These are phyloP conservation scores for Neosalanx taihuensis DNA, from an alignment of 2,797 vertebrate species.

Conservation along the genomic window DNA sequence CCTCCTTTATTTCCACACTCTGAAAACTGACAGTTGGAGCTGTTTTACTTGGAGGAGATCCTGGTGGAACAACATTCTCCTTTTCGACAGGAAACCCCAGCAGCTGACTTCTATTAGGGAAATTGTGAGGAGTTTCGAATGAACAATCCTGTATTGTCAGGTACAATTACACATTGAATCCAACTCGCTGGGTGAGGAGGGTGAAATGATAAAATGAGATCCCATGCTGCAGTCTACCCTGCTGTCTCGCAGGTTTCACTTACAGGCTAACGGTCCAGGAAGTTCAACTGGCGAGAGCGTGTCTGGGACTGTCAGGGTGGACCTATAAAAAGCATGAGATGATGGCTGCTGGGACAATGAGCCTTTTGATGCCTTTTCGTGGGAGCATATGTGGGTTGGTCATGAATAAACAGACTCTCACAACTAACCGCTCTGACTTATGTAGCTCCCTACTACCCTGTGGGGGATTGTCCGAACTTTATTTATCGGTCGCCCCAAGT, in stretches of 20 bases:
- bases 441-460: constrained; percentile 14
- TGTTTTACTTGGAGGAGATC: constrained; percentile 62
- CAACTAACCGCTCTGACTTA: constrained; percentile 24
- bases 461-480: constrained; percentile 24
- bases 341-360: constrained; percentile 40
- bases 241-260: constrained; percentile 23
- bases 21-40: constrained; percentile 55
- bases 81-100: constrained; percentile 58
- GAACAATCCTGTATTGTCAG: constrained; percentile 51
- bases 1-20: constrained; percentile 38
- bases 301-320: constrained; percentile 25
- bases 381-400: constrained; percentile 26
- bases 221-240: constrained; percentile 21
- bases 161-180: constrained; percentile 45
- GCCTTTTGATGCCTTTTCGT: constrained; percentile 38
- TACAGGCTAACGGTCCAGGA: constrained; percentile 33
- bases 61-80: constrained; percentile 55
- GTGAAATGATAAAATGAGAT: constrained; percentile 36
- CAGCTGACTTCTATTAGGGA: constrained; percentile 66
- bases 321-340: constrained; percentile 39
- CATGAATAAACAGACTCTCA: constrained; percentile 34
- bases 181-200: constrained; percentile 22
- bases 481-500: constrained; percentile 23
- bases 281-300: constrained; percentile 34
- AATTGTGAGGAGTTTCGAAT: constrained; percentile 39